Base-by-base conservation (phyloP, 2,113 vertebrate genomes). In the Xerus inauris region DNA sequence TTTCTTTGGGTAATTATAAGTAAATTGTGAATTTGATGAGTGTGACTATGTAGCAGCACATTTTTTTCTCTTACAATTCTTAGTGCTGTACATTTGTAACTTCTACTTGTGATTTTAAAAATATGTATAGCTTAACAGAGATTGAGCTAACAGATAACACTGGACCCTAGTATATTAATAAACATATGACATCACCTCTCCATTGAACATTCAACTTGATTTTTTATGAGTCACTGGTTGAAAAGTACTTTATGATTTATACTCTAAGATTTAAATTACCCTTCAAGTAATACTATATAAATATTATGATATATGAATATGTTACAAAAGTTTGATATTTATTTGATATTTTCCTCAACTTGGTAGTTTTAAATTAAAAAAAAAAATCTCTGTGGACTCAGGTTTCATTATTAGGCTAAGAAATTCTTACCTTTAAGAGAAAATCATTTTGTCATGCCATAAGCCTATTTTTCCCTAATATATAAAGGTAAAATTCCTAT, bases 81-180 rank as follows among this genome's bases (percentile, higher is more conserved):
- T 80, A 76, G 26, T 88, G 42, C 65, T 86, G 5, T 35, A 75
- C 65, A 89, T 81, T 92, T 24, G 85, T 92, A 92, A 76, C 59
- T 86, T 62, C 40, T 75, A 91, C 67, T 81, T 87, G 54, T 87
- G 71, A 90, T 87, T 96, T 90, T 32, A 95, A 94, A 94, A 89
- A 97, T 94, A 92, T 96, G 54, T 59, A 73, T 84, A 75, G 51
- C 47, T 94, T 35, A 14, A 79, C 54, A 76, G 45, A 24, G 45
- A 76, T 72, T 45, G 32, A 54, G n/a, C 42, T 88, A 71, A 84
- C 51, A 84, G 38, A 94, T 84, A 19, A 88, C 30, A 84, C 30
- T 47, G 13, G 32, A 14, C 12, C 59, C 75, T 81, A 35, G 65
- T 79, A 57, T 92, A 72, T 65, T 94, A 32, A 47, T 84, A 88